A percentile compares a stretch with the other conserved stretches of the same genome.
Conservation (phyloP, 2,888 invertebrate genomes). For the Frankliniella intonsa region DNA sequence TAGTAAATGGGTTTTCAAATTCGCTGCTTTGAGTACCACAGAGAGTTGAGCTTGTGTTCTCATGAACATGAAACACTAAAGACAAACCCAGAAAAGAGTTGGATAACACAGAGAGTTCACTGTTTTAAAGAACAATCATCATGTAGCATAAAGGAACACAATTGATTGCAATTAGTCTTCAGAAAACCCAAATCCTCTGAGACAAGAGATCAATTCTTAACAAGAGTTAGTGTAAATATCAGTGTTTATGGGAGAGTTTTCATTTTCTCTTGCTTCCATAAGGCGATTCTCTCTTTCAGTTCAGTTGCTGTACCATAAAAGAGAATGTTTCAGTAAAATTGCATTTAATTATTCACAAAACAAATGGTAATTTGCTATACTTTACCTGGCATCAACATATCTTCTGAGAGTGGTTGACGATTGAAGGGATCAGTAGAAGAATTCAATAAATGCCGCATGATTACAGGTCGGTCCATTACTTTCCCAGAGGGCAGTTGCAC, state of each 20-base stretch:
- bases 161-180: no score
- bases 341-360: not conserved
- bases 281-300: conserved; percentile 76
- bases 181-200: not conserved
- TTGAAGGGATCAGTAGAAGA: conserved; percentile 98
- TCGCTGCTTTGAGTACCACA: no score
- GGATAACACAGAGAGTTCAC: no score
- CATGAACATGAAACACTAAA: no score
- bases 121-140: no score
- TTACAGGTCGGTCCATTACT: conserved; percentile 91
- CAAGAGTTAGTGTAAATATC: not conserved
- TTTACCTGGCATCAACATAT: conserved; percentile 83
- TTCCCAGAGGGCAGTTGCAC: conserved; percentile 86
- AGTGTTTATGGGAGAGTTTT: conserved; percentile 27
- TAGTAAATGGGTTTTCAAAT: no score
- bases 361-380: conserved; percentile 32
- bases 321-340: not conserved
- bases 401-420: conserved; percentile 88
- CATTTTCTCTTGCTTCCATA: conserved; percentile 79
- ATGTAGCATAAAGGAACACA: no score
- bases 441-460: conserved; percentile 88
- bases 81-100: no score
- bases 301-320: conserved; percentile 61
- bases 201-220: not conserved
- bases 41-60: no score